Evolutionary conservation across 2,113 vertebrate species (phyloP), one percentile per base, ranked within the genome.

Genomic region (Dipodomys ordii): DNA sequence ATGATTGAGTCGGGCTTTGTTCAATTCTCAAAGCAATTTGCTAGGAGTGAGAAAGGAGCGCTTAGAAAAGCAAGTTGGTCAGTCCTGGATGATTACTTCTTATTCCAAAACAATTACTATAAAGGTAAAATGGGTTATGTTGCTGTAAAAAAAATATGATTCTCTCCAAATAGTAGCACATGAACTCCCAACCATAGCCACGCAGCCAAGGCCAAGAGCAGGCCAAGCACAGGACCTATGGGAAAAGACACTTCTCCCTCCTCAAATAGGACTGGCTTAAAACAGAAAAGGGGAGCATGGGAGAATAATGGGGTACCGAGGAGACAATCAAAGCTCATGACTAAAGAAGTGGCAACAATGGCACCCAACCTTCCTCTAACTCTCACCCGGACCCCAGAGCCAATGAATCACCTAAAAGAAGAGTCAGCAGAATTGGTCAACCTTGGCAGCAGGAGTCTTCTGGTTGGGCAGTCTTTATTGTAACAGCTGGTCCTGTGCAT

Each of bases 1-100:
- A 97, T 98, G 98, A 98, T 97, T 98, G 98, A 98, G 92, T 97
- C 94, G 97, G 97, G 98, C 97, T 98, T 97, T 98, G 97, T 97
- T 98, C 97, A 98, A 98, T 96, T 98, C 98, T 98, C 98, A 98
- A 97, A 98, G 98, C 98, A 98, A 98, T 98, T 98, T 98, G 96
- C 96, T 94, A 97, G 94, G 94, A 97, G 85, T 96, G 97, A 98
- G 97, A 97, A 97, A 96, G 96, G 96, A 97, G 95, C 5, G 65
- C 97, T 97, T 97, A 97, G 96, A 96, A 97, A 93, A 97, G 94
- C 96, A 97, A 97, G 96, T 96, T 98, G 98, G 98, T 98, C 98
- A 97, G 98, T 98, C 98, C 98, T 98, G 97, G 98, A 97, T 98
- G 97, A 98, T 98, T 97, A 98, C 97, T 98, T 98, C 97, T 98